Evolutionary conservation across 2,113 vertebrate species (phyloP).

Genomic region (Crotophaga sulcirostris): DNA sequence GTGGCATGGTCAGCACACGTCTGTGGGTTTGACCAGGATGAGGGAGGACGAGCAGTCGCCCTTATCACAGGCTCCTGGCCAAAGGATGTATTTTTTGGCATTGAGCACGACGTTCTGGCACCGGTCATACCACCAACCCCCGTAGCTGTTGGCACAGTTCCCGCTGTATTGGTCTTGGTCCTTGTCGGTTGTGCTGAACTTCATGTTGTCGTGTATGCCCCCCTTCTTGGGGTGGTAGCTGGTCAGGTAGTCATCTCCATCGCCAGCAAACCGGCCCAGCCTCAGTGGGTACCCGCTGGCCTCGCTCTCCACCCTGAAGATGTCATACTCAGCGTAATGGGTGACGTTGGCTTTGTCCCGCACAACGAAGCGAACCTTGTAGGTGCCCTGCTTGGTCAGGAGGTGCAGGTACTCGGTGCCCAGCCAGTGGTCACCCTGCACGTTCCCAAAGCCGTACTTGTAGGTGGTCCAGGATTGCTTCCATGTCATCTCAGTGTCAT

Average conservation of each 20-base stretch:
- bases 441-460: constrained; percentile 66
- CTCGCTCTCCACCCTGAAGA: constrained; percentile 63
- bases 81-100: constrained; percentile 27
- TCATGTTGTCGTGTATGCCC: constrained; percentile 66
- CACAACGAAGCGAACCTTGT: constrained; percentile 66
- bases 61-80: constrained; percentile 43
- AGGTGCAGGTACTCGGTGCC: constrained; percentile 66
- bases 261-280: neutral
- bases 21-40: constrained; percentile 69
- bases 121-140: constrained; percentile 70
- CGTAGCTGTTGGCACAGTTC: constrained; percentile 47
- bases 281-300: constrained; percentile 40
- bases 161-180: constrained; percentile 60
- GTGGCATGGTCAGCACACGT: neutral
- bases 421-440: constrained; percentile 61
- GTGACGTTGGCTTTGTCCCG: constrained; percentile 32
- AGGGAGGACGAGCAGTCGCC: constrained; percentile 49
- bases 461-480: constrained; percentile 68
- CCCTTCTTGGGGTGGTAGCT: constrained; percentile 34
- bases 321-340: constrained; percentile 53
- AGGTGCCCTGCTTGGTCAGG: constrained; percentile 64
- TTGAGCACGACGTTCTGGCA: constrained; percentile 62
- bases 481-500: constrained; percentile 32
- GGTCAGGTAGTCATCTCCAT: constrained; percentile 47
- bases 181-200: constrained; percentile 51